Conservation (phyloP, 2,113 vertebrate genomes). For the Dasyornis broadbenti region DNA sequence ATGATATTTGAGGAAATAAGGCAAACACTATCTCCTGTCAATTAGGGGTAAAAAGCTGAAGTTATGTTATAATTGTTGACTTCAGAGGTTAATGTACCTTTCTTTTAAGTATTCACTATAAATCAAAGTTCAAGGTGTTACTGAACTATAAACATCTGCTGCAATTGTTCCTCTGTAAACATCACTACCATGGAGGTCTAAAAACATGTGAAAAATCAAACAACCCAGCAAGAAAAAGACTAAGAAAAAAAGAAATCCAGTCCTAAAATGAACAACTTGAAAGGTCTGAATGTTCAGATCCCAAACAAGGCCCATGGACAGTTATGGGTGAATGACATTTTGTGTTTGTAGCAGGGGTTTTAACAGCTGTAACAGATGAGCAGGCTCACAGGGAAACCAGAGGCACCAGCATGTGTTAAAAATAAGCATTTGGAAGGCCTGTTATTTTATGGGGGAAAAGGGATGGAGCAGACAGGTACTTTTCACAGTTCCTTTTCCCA, state of each 20-base stretch:
- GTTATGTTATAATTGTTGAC: background rate
- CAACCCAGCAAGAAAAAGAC: background rate
- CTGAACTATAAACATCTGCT: background rate
- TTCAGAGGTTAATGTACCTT: background rate
- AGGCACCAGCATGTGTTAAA: background rate
- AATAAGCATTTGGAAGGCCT: background rate
- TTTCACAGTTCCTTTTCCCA: background rate
- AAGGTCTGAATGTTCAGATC: background rate
- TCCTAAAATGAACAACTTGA: background rate
- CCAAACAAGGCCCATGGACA: background rate
- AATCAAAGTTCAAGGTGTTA: background rate
- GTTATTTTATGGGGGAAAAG: background rate
- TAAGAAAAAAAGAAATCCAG: background rate
- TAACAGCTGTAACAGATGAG: constrained; percentile 6
- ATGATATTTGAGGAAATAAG: background rate
- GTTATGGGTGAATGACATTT: background rate
- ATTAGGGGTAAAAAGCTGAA: background rate
- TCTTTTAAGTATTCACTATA: background rate
- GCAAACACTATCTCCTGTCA: background rate
- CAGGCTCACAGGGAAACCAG: background rate
- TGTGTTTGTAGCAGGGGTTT: background rate
- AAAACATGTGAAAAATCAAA: constrained; percentile 12
- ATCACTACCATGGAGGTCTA: background rate
- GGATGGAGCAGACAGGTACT: background rate
- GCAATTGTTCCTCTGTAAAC: constrained; percentile 6